Percentiles rank a stretch among this genome's conserved stretches.
Conservation (phyloP, 2,797 vertebrate genomes). For the Onychomys leucogaster region DNA sequence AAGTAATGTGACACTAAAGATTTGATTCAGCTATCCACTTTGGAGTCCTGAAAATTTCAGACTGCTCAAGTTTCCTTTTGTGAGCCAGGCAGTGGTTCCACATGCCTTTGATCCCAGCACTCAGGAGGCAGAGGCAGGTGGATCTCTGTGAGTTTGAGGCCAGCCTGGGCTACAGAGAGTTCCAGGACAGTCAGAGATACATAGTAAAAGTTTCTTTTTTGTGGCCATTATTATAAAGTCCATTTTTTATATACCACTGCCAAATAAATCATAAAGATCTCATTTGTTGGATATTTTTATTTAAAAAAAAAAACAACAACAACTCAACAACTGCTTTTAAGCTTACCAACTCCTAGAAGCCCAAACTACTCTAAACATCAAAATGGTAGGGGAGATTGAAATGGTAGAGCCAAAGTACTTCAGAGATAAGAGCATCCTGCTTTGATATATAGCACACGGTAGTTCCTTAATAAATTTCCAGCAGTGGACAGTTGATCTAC, state of each 20-base stretch:
- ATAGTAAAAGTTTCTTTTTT: slow-evolving; percentile 20
- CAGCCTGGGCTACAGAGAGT: background rate
- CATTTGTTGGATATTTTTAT: background rate
- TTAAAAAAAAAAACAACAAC: background rate
- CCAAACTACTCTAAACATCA: background rate
- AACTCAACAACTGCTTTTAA: slow-evolving; percentile 44
- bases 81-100: accelerated
- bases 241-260: background rate
- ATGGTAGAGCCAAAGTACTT: background rate
- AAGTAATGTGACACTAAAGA: slow-evolving; percentile 35
- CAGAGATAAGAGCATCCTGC: background rate
- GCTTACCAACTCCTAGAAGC: slow-evolving; percentile 23
- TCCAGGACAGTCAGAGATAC: background rate
- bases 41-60: slow-evolving; percentile 31
- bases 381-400: background rate
- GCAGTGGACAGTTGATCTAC: background rate
- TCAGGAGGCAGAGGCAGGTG: background rate
- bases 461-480: slow-evolving; percentile 19
- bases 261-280: slow-evolving; percentile 45
- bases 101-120: background rate
- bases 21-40: background rate
- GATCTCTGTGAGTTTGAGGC: background rate
- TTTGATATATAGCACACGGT: background rate
- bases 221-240: background rate
- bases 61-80: background rate